Base-by-base conservation (phyloP, 1,140 invertebrate genomes). In the Helicoverpa zea region DNA sequence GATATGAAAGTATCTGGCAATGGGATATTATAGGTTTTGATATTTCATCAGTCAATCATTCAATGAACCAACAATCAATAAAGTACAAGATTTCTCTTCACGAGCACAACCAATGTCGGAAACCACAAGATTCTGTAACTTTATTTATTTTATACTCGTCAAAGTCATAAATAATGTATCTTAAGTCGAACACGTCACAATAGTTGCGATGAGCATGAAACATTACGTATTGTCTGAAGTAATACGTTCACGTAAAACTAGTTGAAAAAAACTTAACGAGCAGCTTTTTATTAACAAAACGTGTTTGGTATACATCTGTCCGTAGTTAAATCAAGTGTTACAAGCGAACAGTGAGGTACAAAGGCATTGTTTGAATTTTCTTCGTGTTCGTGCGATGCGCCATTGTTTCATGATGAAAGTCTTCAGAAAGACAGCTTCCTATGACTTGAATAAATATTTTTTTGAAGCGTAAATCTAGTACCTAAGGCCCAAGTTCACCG, bases 221-320 rank as follows among this genome's bases (percentile, higher is more conserved):
- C 64, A 68, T 68, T 68, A 68, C 64, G 43, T 68, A 68, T 64
- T 64, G 43, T 68, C 64, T 13, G 63, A 66, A 59, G n/a, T 68
- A 68, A 49, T 68, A 68, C 64, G 16, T 68, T 68, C 64, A 68
- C 64, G 43, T 23, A 13, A 49, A 68, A 49, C 64, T 68, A 23
- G 64, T 49, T 68, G 49, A 23, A 51, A 72, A 52, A 72, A 72
- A 52, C 43, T 68, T 68, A 72, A 72, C 49, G 23, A 23, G 52
- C 49, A 51, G 49, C 49, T 72, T 29, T 72, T 72, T 72, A 52
- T 72, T 72, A 72, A 29, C 49, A 18, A 72, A 72, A 72, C 68
- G 68, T 72, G 68, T 72, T 72, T 54, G 68, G 68, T 72, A 54
- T 72, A 72, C 68, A 54, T 72, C 49, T 72, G 68, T 52, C 18